These are phyloP conservation scores for Adineta ricciae DNA, from an alignment of 2,888 invertebrate genomes.

Conservation along the genomic window DNA sequence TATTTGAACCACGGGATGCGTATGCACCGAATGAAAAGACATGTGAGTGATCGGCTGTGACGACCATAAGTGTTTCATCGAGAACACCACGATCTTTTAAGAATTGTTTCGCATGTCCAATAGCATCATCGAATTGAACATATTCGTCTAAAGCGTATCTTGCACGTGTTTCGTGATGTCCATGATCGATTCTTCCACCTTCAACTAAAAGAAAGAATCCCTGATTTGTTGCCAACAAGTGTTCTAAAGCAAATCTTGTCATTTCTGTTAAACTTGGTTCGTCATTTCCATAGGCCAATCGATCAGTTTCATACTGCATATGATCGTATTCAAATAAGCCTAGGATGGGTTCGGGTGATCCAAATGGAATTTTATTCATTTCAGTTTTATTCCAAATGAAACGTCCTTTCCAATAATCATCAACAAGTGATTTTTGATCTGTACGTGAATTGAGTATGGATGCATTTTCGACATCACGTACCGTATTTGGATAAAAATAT, in stretches of 20 bases:
- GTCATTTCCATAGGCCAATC: neutral
- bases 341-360: neutral
- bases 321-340: slow-evolving; percentile 53
- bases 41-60: slow-evolving; percentile 34
- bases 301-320: slow-evolving; percentile 57
- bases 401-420: slow-evolving; percentile 22
- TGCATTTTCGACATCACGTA: slow-evolving; percentile 3
- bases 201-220: slow-evolving; percentile 29
- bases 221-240: slow-evolving; percentile 23
- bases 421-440: slow-evolving; percentile 26
- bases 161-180: slow-evolving; percentile 33
- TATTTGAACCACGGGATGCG: slow-evolving; percentile 25
- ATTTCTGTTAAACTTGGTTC: slow-evolving; percentile 32
- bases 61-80: slow-evolving; percentile 27
- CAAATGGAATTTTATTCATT: slow-evolving; percentile 23
- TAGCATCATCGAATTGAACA: slow-evolving; percentile 31
- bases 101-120: slow-evolving; percentile 22
- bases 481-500: slow-evolving; percentile 22
- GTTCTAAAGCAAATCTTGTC: slow-evolving; percentile 31
- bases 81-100: neutral
- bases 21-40: slow-evolving; percentile 33
- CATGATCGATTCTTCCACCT: slow-evolving; percentile 33
- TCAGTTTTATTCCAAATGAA: slow-evolving; percentile 18
- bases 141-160: slow-evolving; percentile 29
- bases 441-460: slow-evolving; percentile 21